Base-by-base conservation (phyloP, 2,888 invertebrate species). In the Ochropleura leucogaster region DNA sequence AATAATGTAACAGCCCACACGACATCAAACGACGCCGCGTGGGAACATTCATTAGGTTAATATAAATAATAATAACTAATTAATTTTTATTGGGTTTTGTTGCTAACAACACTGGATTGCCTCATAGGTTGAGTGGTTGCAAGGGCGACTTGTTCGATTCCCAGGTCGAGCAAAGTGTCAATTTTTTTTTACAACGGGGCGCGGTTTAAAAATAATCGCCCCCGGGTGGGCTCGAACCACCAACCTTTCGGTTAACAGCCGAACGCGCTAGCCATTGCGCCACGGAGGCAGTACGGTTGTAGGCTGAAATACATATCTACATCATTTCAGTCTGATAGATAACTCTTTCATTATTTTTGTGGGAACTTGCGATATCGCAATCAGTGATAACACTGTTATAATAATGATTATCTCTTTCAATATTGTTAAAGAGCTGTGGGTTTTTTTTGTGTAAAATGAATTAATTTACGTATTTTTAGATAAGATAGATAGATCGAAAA, bases 211-310 rank as follows among this genome's bases (percentile, higher is more conserved):
- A 80, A 68, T 0, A 18, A 46, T 71, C 98, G 98, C 98, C 98
- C 98, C 98, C 98, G 98, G 98, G 98, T 98, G 98, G 98, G 97
- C 98, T 98, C 98, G 98, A 98, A 98, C 98, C 98, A 98, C 98
- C 98, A 98, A 98, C 98, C 98, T 98, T 98, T 98, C 98, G 98
- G 98, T 98, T 98, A 98, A 98, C 98, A 98, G 98, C 98, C 98
- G 98, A 98, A 98, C 98, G 98, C 98, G 98, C 98, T 98, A 98
- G 97, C 98, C 93, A 98, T 98, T 94, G 94, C 79, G 76, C 72
- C 76, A 79, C 79, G 76, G 76, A 76, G 76, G 79, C 76, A 4
- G 1, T 63, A 30, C 4, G 0, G 0, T 16, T 16, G 1, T 0
- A 0, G 1, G 30, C 4, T 42, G 46, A 79, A 76, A 55, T 79